These are phyloP conservation scores for Trichonephila inaurata DNA, from an alignment of 1,140 invertebrate genomes.

Conservation along the genomic window DNA sequence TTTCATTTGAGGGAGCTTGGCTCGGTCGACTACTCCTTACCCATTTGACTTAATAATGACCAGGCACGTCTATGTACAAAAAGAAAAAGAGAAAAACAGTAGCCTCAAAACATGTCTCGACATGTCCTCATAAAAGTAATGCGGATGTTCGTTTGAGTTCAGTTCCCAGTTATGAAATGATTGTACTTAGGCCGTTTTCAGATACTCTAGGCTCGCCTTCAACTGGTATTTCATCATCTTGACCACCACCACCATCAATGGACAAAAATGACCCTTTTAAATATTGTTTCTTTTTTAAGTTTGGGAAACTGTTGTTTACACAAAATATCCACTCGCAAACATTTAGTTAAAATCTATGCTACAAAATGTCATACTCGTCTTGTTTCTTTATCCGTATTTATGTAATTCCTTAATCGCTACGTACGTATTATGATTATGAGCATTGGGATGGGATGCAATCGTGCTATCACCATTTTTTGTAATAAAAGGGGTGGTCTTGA, in stretches of 20 bases:
- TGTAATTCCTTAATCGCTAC: slow-evolving; percentile 50
- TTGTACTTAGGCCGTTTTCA: slow-evolving; percentile 55
- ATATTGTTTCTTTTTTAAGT: not conserved
- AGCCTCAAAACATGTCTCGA: slow-evolving; percentile 53
- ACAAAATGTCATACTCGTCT: slow-evolving; percentile 59
- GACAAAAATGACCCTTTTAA: slow-evolving; percentile 34
- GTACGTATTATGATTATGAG: slow-evolving; percentile 75
- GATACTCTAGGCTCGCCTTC: not conserved
- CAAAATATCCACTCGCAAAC: slow-evolving; percentile 63
- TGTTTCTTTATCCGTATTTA: slow-evolving; percentile 21
- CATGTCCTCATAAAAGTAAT: slow-evolving; percentile 45
- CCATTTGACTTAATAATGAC: slow-evolving; percentile 50
- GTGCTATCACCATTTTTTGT: slow-evolving; percentile 53
- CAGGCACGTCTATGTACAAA: slow-evolving; percentile 72
- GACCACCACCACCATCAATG: not conserved
- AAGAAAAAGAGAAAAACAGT: slow-evolving; percentile 50
- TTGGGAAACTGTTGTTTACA: slow-evolving; percentile 16
- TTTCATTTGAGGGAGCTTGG: slow-evolving; percentile 52
- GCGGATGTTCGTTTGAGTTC: slow-evolving; percentile 15
- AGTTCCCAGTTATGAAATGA: slow-evolving; percentile 62
- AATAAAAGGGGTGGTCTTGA: not conserved
- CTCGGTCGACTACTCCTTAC: slow-evolving; percentile 38
- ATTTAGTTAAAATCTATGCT: slow-evolving; percentile 75
- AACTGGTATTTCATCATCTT: not conserved
- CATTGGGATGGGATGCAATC: slow-evolving; percentile 51